phyloP scores from a whole-genome alignment of 1,140 invertebrate species.

The Lordiphosa collinella region DNA sequence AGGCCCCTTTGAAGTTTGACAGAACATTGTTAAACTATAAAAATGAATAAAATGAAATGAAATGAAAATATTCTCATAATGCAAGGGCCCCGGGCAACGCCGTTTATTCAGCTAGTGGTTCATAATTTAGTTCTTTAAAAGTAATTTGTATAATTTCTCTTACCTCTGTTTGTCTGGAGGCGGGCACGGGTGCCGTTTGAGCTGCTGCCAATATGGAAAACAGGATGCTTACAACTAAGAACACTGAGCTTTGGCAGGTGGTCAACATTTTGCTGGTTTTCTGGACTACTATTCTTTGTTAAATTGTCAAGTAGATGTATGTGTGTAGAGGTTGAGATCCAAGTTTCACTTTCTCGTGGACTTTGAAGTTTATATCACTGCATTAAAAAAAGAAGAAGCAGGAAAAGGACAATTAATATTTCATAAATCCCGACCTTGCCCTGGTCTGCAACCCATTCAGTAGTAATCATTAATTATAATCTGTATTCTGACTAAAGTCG shows the following conservation, averaged over 20 bases:
- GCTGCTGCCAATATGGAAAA: conserved; percentile 50
- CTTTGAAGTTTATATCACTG: conserved; percentile 75
- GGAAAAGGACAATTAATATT: conserved; percentile 75
- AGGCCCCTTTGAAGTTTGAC: too few relatives aligned
- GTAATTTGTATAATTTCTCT: conserved; percentile 19
- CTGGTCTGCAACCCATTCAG: too few relatives aligned
- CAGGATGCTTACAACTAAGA: conserved; percentile 67
- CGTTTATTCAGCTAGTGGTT: too few relatives aligned
- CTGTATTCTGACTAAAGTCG: too few relatives aligned
- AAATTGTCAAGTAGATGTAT: conserved; percentile 33
- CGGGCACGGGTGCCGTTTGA: conserved; percentile 61
- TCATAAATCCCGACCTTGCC: conserved; percentile 51
- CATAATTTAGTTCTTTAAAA: neutral
- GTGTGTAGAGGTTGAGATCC: neutral
- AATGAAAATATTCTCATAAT: too few relatives aligned
- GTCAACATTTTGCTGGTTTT: conserved; percentile 53
- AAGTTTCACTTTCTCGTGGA: conserved; percentile 48
- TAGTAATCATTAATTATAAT: too few relatives aligned
- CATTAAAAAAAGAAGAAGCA: conserved; percentile 38
- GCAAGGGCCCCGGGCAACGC: too few relatives aligned
- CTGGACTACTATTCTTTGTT: neutral
- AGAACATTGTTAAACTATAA: too few relatives aligned
- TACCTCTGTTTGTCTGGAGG: conserved; percentile 77
- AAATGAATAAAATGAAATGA: too few relatives aligned
- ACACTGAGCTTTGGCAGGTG: conserved; percentile 78